Conservation (phyloP, 2,113 vertebrate genomes). For the Neopipo cinnamomea region DNA sequence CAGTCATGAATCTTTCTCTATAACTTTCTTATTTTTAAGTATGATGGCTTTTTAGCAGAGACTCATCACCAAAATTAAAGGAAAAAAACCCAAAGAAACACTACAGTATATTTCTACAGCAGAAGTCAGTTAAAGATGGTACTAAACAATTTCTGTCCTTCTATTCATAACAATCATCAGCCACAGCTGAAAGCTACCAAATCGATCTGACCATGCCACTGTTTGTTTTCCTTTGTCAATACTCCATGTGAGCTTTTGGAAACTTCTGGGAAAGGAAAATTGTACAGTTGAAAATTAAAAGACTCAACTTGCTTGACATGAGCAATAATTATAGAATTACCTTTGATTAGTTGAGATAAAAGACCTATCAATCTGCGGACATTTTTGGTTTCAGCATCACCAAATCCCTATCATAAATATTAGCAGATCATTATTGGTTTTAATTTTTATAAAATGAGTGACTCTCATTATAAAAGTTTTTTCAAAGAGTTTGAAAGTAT, state of each 20-base stretch:
- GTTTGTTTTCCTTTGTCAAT: background rate
- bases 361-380: background rate
- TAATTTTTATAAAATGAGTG: background rate
- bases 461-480: background rate
- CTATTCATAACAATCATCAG: background rate
- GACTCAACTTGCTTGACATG: background rate
- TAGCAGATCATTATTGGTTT: background rate
- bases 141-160: background rate
- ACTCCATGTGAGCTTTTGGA: background rate
- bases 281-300: background rate
- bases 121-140: background rate
- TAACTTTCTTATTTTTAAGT: background rate
- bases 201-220: background rate
- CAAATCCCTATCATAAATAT: background rate
- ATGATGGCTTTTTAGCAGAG: background rate
- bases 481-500: background rate
- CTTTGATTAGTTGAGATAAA: background rate
- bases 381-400: background rate
- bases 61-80: background rate
- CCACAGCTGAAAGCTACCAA: background rate
- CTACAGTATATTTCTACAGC: background rate
- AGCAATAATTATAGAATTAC: background rate
- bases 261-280: background rate
- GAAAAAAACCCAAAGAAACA: background rate
- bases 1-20: background rate